These are phyloP conservation scores for Psittacula echo DNA, from an alignment of 2,797 vertebrate species.

Conservation along the genomic window DNA sequence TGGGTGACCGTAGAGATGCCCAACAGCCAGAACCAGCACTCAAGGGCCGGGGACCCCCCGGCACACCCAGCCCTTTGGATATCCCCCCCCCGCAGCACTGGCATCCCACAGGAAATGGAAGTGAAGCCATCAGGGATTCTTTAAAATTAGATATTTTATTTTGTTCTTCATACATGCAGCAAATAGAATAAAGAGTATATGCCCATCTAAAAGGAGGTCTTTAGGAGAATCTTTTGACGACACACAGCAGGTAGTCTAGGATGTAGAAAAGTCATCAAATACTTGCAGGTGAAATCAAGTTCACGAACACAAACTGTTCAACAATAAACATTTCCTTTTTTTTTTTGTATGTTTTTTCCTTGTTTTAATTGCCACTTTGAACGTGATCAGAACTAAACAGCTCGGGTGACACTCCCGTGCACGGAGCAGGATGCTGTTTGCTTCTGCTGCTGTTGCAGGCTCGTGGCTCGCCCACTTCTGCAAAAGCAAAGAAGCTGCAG, in stretches of 20 bases:
- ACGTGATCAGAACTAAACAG: slow-evolving; percentile 48
- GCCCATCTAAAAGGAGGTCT: slow-evolving; percentile 57
- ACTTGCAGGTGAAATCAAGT: slow-evolving; percentile 78
- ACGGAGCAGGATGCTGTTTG: slow-evolving; percentile 62
- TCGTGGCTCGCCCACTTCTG: slow-evolving; percentile 83
- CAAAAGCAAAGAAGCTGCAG: slow-evolving; percentile 73
- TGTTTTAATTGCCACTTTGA: slow-evolving; percentile 43
- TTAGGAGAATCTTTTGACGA: slow-evolving; percentile 62
- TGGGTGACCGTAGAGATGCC: fast-evolving
- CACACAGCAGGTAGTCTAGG: slow-evolving; percentile 74
- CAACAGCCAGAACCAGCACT: not conserved
- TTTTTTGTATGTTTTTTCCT: not conserved
- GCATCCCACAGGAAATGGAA: not conserved
- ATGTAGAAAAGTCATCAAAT: slow-evolving; percentile 76
- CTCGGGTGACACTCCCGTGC: slow-evolving; percentile 78
- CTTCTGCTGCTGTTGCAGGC: slow-evolving; percentile 79
- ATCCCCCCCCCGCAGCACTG: fast-evolving
- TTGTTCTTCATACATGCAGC: slow-evolving; percentile 34
- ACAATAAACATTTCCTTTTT: slow-evolving; percentile 57
- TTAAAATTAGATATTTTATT: slow-evolving; percentile 63
- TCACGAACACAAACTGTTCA: slow-evolving; percentile 76
- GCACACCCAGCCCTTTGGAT: fast-evolving
- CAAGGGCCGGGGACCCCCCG: fast-evolving
- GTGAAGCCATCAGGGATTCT: slow-evolving; percentile 3
- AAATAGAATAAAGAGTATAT: slow-evolving; percentile 52